Evolutionary conservation across 2,113 vertebrate species (phyloP), one percentile per base, ranked within the genome.

Genomic region (Takifugu flavidus): DNA sequence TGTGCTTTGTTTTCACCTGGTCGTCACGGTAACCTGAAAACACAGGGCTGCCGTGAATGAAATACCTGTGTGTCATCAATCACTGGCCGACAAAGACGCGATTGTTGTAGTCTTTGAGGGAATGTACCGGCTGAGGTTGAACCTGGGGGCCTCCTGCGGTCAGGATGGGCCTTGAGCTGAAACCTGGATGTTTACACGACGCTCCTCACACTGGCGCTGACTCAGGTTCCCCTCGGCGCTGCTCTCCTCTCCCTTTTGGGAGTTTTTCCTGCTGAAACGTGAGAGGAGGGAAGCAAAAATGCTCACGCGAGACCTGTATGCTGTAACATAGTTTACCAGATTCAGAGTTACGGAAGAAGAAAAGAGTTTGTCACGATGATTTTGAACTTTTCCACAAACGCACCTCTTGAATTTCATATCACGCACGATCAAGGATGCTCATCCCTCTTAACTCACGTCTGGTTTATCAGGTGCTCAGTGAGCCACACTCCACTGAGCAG

Each of bases 61-160:
- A 85, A 92, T 91, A 89, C 87, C 82, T 87, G 71, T 45, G 76
- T 84, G 81, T 88, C 89, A 90, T 92, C 85, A 89, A 88, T 91
- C 89, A 89, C 74, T 27, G 58, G 67, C 59, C 67, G 82, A 91
- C 87, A 92, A 91, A 91, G 86, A 82, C 59, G 27, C 61, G 77
- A 85, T 86, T 90, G 88, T 91, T 90, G 80, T 79, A 81, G 82
- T 76, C 56, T 80, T 63, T 60, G 70, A 76, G 75, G 82, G 80
- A 68, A 74, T 72, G 77, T 79, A 75, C 68, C 61, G 74, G 76
- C 65, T 57, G 77, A 50, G 56, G 72, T 10, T 65, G 75, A 51
- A 59, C 55, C 49, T 27, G 69, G 68, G 68, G 72, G 67, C 78
- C 75, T 74, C 55, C 67, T 65, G 72, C 14, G 39, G 54, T 11